Base-by-base conservation (phyloP, 2,113 vertebrate genomes). In the Porphyrio hochstetteri region DNA sequence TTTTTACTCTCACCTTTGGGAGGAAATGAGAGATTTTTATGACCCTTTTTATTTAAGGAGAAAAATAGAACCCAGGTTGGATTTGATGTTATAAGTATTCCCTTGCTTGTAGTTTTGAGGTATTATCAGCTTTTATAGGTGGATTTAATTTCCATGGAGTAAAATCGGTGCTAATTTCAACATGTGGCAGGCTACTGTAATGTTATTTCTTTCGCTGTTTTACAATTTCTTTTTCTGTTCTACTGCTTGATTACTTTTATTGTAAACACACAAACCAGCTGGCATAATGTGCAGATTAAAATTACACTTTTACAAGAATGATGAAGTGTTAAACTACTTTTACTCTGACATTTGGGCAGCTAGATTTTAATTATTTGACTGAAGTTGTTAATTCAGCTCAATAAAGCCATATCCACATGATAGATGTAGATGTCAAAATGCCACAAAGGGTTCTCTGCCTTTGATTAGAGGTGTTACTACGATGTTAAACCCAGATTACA, bases 401-500 rank as follows among this genome's bases (percentile, higher is more conserved):
- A 92, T 94, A 97, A 96, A 96, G 70, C 67, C 52, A 57, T 77
- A 94, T 84, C 83, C 90, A 64, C 76, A 68, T 97, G 95, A 93
- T 88, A 86, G 91, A 90, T 97, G 90, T 91, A 95, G 93, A 92
- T 95, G 93, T 97, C 96, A 89, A 78, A 96, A 97, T 96, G 96
- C 94, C 83, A 92, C 76, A 90, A 60, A 83, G 92, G 40, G 60
- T 92, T 97, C 92, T 56, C 55, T 2, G 27, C 88, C 91, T 97
- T 96, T 97, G 95, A 97, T 97, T 97, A 96, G 97, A 97, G 81
- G 91, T 95, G 86, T 95, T 97, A 83, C 87, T 96, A 53, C 68
- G 68, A 53, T 94, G 87, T 97, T 98, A 96, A 95, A 95, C 83
- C 77, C 88, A 95, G 94, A 97, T 95, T 97, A 97, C 93, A 90